phyloP scores from a whole-genome alignment of 2,888 invertebrate genomes.

The Limnephilus marmoratus region DNA sequence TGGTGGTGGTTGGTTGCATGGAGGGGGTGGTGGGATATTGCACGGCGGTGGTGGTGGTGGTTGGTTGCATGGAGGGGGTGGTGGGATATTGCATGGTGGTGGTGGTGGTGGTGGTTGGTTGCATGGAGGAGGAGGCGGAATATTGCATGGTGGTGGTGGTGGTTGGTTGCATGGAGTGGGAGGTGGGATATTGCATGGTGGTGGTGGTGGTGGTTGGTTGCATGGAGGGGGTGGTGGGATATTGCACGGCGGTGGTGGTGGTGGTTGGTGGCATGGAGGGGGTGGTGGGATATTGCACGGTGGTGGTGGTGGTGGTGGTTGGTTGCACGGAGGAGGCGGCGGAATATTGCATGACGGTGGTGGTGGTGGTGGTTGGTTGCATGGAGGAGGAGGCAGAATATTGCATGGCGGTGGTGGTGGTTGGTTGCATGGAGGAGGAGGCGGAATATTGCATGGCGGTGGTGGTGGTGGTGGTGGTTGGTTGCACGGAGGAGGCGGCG shows the following conservation, averaged over 20 bases:
- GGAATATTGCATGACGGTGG: not conserved
- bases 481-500: not conserved
- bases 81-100: not conserved
- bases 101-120: not conserved
- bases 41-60: not conserved
- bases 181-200: not conserved
- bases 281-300: not conserved
- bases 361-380: not conserved
- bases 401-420: not conserved
- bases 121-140: not conserved
- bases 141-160: not conserved
- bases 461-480: not conserved
- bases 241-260: not conserved
- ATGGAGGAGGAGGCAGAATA: not conserved
- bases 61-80: not conserved
- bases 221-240: not conserved
- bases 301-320: not conserved
- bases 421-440: not conserved
- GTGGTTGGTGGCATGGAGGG: not conserved
- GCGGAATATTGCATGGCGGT: not conserved
- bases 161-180: not conserved
- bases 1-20: not conserved
- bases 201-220: slow-evolving; percentile 1
- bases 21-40: not conserved
- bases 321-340: not conserved